phyloP scores from a whole-genome alignment of 2,113 vertebrate species.

The Pangasianodon hypophthalmus region DNA sequence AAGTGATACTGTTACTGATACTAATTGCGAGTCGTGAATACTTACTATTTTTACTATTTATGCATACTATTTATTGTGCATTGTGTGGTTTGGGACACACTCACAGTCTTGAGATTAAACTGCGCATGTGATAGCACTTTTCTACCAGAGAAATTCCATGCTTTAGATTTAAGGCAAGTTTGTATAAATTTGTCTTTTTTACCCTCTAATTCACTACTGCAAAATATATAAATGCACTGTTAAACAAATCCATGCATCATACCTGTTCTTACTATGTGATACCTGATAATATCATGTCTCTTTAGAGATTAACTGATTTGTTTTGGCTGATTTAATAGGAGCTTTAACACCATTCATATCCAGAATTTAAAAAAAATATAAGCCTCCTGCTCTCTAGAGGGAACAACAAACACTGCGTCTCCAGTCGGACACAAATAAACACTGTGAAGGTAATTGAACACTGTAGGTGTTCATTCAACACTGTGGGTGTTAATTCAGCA shows the following conservation, averaged over 20 bases:
- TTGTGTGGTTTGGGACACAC: not conserved
- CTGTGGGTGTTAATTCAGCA: conserved; percentile 15
- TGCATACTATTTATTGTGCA: not conserved
- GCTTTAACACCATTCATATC: not conserved
- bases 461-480: not conserved
- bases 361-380: not conserved
- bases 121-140: not conserved
- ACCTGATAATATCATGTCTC: not conserved
- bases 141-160: not conserved
- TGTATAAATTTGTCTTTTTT: not conserved
- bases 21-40: not conserved
- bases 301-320: not conserved
- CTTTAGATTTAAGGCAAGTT: not conserved
- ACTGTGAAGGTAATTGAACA: conserved; percentile 3
- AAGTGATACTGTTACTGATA: not conserved
- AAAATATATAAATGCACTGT: not conserved
- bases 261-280: not conserved
- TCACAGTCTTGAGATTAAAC: conserved; percentile 1
- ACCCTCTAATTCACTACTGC: not conserved
- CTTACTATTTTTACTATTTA: not conserved
- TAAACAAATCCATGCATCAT: not conserved
- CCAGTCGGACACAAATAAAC: not conserved
- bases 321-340: not conserved
- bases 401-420: not conserved
- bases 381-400: not conserved